Conservation (phyloP, 2,888 invertebrate species). For the Lypha dubia region DNA sequence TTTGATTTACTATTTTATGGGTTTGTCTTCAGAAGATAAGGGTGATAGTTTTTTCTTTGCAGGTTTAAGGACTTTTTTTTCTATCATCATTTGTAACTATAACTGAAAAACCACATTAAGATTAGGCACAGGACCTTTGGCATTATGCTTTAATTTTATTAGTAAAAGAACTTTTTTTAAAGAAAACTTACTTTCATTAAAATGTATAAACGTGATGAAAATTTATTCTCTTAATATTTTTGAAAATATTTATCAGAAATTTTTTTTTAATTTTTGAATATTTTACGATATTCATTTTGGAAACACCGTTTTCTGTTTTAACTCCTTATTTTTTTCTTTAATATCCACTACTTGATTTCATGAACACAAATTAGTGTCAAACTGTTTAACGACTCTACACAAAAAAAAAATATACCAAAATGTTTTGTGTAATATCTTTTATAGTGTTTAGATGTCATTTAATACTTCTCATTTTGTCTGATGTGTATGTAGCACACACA, state of each 20-base stretch:
- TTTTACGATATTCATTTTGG: neutral
- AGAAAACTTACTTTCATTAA: too few relatives aligned
- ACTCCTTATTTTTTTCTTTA: neutral
- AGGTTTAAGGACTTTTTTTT: too few relatives aligned
- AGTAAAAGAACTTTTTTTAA: too few relatives aligned
- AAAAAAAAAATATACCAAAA: neutral
- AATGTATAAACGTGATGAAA: neutral
- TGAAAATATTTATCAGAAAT: neutral
- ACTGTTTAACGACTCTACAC: neutral
- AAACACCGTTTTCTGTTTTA: neutral
- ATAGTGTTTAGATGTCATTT: conserved; percentile 33
- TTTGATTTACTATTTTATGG: too few relatives aligned
- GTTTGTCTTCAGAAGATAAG: too few relatives aligned
- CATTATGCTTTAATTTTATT: too few relatives aligned
- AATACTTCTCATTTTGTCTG: neutral
- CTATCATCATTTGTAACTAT: too few relatives aligned
- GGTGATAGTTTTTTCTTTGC: too few relatives aligned
- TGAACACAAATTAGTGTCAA: conserved; percentile 14
- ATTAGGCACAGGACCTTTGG: too few relatives aligned
- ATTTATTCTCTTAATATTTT: neutral
- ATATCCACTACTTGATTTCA: neutral
- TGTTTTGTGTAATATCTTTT: neutral
- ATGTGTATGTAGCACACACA: conserved; percentile 24
- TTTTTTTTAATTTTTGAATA: neutral
- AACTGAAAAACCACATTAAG: too few relatives aligned